Percentiles rank a stretch among this genome's conserved stretches.
These are phyloP conservation scores for Corbicula japonica DNA, from an alignment of 2,888 invertebrate species.

Conservation along the genomic window DNA sequence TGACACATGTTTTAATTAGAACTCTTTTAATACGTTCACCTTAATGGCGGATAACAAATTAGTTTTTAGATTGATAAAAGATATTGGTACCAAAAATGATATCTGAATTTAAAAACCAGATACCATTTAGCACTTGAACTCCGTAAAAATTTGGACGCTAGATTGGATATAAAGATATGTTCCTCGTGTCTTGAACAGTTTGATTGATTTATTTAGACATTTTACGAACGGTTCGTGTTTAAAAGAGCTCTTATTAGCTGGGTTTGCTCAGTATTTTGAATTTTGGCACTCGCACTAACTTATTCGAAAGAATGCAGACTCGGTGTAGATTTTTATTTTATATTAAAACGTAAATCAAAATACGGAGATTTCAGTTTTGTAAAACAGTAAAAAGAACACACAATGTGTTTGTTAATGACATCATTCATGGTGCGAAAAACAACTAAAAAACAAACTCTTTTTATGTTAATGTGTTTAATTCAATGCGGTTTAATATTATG, in stretches of 20 bases:
- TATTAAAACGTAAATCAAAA: neutral
- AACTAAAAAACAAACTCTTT: too few species aligned
- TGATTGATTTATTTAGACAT: slow-evolving; percentile 63
- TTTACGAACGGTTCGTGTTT: slow-evolving; percentile 54
- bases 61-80: slow-evolving; percentile 15
- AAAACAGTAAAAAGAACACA: too few species aligned
- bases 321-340: neutral
- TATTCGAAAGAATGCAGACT: slow-evolving; percentile 11
- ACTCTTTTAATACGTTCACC: slow-evolving; percentile 3
- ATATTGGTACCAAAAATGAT: slow-evolving; percentile 20
- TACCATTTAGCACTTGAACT: slow-evolving; percentile 37
- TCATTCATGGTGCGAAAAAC: too few species aligned
- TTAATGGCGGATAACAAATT: slow-evolving; percentile 11
- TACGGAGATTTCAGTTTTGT: too few species aligned
- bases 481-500: too few species aligned
- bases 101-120: slow-evolving; percentile 20
- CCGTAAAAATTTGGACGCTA: slow-evolving; percentile 23
- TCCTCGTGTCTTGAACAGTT: slow-evolving; percentile 6
- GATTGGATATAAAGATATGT: slow-evolving; percentile 35
- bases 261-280: slow-evolving; percentile 39
- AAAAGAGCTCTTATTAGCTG: slow-evolving; percentile 41
- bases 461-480: too few species aligned
- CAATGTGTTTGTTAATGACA: too few species aligned
- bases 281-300: slow-evolving; percentile 27
- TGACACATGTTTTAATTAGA: slow-evolving; percentile 34